Evolutionary conservation across 2,113 vertebrate species (phyloP).

Genomic region (Arothron firmamentum): DNA sequence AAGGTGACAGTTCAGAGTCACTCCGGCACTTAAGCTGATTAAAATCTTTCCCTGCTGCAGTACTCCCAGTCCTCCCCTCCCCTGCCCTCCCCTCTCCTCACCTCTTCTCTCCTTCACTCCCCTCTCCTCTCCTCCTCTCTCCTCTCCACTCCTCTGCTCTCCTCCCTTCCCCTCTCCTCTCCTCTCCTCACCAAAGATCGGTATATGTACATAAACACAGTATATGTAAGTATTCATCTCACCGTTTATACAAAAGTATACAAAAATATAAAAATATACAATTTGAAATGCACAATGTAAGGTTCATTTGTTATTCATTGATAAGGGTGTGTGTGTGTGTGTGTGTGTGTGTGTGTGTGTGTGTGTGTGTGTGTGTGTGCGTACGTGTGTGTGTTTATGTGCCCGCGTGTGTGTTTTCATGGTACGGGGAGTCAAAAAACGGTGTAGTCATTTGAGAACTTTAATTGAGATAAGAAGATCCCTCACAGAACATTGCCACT

Average conservation of each 20-base stretch:
- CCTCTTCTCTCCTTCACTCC: neutral
- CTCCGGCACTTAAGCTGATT: constrained; percentile 55
- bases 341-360: no score
- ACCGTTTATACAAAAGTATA: no score
- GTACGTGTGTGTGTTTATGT: neutral
- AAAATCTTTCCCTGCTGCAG: constrained; percentile 42
- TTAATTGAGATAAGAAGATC: no score
- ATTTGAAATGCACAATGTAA: no score
- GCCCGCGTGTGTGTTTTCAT: neutral
- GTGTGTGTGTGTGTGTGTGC: no score
- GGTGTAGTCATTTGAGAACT: no score
- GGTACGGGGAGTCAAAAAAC: neutral
- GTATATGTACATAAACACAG: no score
- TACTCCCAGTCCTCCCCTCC: constrained; percentile 1
- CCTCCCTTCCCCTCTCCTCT: neutral
- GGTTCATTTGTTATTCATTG: no score
- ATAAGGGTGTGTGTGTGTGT: no score
- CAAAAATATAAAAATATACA: no score
- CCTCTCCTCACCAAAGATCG: neutral
- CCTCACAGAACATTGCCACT: constrained; percentile 3
- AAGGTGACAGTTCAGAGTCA: constrained; percentile 35
- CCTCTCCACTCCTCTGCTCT: constrained; percentile 1
- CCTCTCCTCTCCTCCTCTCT: neutral
- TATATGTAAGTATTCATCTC: no score
- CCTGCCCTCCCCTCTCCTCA: neutral